Evolutionary conservation across 2,888 invertebrate genomes (phyloP).

Genomic region (Acanthococcus lagerstroemiae): DNA sequence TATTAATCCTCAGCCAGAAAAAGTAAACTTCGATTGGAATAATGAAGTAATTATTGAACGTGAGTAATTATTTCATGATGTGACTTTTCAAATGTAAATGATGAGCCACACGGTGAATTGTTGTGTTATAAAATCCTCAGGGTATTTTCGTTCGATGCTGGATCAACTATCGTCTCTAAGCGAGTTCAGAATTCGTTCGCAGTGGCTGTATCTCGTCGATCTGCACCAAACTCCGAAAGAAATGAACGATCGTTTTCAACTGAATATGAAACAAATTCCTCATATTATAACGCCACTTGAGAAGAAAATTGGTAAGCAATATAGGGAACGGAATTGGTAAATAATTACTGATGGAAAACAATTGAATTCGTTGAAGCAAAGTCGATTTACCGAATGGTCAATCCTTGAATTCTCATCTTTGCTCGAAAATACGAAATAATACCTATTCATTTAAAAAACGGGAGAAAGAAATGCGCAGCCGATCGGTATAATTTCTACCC

Average conservation of each 20-base stretch:
- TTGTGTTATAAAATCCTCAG: too few relatives aligned
- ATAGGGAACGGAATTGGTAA: too few relatives aligned
- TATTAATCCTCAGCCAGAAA: slow-evolving; percentile 69
- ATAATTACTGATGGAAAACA: too few relatives aligned
- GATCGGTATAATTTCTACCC: too few relatives aligned
- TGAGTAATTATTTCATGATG: slow-evolving; percentile 2
- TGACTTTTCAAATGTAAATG: not conserved
- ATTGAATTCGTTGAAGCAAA: too few relatives aligned
- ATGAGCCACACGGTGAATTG: not conserved
- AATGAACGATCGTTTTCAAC: slow-evolving; percentile 51
- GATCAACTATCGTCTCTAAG: slow-evolving; percentile 59
- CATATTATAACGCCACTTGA: slow-evolving; percentile 78
- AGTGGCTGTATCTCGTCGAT: slow-evolving; percentile 73
- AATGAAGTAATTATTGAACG: slow-evolving; percentile 29
- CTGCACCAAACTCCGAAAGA: slow-evolving; percentile 62
- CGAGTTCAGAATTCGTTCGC: slow-evolving; percentile 73
- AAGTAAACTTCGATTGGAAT: slow-evolving; percentile 28
- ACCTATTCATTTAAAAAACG: too few relatives aligned
- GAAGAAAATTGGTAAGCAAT: slow-evolving; percentile 65
- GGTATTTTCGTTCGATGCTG: slow-evolving; percentile 66
- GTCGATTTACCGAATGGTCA: not conserved
- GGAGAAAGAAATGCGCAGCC: too few relatives aligned
- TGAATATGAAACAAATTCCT: slow-evolving; percentile 61
- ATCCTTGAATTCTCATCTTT: not conserved
- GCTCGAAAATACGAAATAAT: not conserved